Percentiles rank a stretch among this genome's conserved stretches.
Conservation (phyloP, 92 coral and sea anemone species). For the Zoanthus gigantus region DNA sequence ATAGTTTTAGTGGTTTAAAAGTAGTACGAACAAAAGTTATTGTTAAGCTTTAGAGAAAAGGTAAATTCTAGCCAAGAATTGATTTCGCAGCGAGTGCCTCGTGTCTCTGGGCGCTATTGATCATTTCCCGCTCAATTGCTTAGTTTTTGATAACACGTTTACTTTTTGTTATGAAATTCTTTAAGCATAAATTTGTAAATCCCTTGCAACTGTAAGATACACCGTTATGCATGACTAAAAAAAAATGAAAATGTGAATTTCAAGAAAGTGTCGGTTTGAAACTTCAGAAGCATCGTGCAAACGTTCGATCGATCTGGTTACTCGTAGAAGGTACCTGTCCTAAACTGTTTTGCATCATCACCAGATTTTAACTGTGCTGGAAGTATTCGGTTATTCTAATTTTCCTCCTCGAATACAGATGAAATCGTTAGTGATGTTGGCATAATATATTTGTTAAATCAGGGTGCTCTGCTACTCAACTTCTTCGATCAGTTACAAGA, state of each 20-base stretch:
- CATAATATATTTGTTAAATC: neutral
- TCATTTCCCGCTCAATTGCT: neutral
- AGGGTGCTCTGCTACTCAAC: neutral
- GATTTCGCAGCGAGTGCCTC: slow-evolving; percentile 51
- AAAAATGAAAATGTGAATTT: too few species aligned
- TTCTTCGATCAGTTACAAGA: neutral
- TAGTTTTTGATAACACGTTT: neutral
- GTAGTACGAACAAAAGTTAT: neutral
- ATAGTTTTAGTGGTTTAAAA: neutral
- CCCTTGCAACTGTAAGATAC: too few species aligned
- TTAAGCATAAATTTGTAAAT: neutral
- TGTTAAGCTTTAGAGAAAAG: neutral
- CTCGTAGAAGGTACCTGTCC: neutral
- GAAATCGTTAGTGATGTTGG: neutral
- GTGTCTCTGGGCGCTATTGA: slow-evolving; percentile 34
- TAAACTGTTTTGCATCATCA: neutral
- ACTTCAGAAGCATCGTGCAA: neutral
- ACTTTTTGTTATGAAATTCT: neutral
- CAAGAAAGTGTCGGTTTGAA: too few species aligned
- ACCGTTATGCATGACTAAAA: too few species aligned
- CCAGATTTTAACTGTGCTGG: neutral
- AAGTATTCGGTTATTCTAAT: neutral
- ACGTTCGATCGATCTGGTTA: neutral
- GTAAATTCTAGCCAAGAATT: slow-evolving; percentile 33
- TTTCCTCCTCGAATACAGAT: neutral